These are phyloP conservation scores for Ophion ellenae DNA, from an alignment of 2,888 invertebrate species.

Conservation along the genomic window DNA sequence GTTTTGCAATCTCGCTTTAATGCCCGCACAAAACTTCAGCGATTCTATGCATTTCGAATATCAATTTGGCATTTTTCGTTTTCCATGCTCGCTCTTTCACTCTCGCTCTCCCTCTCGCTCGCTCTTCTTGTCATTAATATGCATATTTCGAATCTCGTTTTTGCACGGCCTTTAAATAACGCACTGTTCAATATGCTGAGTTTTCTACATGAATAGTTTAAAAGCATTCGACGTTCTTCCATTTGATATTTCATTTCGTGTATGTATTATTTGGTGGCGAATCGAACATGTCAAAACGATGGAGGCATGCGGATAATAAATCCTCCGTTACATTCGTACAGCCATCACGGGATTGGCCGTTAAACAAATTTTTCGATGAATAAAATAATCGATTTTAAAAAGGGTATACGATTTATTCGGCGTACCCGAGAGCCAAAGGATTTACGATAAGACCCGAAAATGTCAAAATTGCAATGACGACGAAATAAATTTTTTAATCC, in stretches of 20 bases:
- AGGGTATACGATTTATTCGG: neutral
- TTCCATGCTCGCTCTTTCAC: conserved; percentile 33
- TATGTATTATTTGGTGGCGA: conserved; percentile 47
- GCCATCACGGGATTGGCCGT: conserved; percentile 14
- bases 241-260: conserved; percentile 54
- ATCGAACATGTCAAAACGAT: conserved; percentile 40
- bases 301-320: conserved; percentile 43
- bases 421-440: neutral
- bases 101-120: conserved; percentile 16
- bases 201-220: conserved; percentile 56
- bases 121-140: conserved; percentile 58
- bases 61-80: conserved; percentile 64
- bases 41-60: conserved; percentile 67
- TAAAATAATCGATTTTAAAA: conserved; percentile 44
- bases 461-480: neutral
- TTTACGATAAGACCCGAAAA: neutral
- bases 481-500: neutral
- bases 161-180: conserved; percentile 56
- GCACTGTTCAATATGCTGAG: conserved; percentile 37
- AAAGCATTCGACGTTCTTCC: conserved; percentile 50
- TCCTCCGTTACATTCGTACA: conserved; percentile 43
- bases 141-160: conserved; percentile 60
- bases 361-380: conserved; percentile 53
- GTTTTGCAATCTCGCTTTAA: conserved; percentile 60
- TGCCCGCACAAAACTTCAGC: conserved; percentile 62